Base-by-base conservation (phyloP, 1,140 invertebrate genomes). In the Galleria mellonella region DNA sequence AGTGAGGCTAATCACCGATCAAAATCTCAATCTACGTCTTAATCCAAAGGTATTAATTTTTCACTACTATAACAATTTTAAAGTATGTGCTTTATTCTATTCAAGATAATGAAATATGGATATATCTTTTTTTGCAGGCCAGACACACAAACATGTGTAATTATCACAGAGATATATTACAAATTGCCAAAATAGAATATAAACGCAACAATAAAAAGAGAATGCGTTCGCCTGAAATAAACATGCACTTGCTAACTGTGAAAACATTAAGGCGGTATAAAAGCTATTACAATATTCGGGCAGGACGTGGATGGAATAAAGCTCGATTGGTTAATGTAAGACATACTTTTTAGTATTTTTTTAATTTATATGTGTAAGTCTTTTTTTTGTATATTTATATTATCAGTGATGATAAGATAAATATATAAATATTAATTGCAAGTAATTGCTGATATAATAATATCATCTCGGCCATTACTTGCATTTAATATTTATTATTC, bases 111-210 rank as follows among this genome's bases (percentile, higher is more conserved):
- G n/a, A n/a, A n/a, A n/a, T n/a, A n/a, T n/a, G n/a, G n/a, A n/a
- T n/a, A n/a, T n/a, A n/a, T n/a, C n/a, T n/a, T n/a, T 53, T 32
- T 60, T 88, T 89, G 10, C 79, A 97, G 95, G 95, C 94, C 28
- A 89, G 93, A 59, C 97, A 98, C 69, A 97, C 94, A 70, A 98
- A 98, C 76, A 99, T 99, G 63, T 98, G 97, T 88, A 97, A 99
- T 75, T 93, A 94, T 71, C 97, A 98, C 78, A 98, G 98, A 86
- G 92, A 92, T 72, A 93, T 97, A 56, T 98, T 98, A 61, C 97
- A 98, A 78, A 95, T 93, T 78, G 95, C 96, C 9, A 90, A 97
- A 54, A 93, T 92, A n/a, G n/a, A n/a, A n/a, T n/a, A n/a, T n/a
- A n/a, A n/a, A n/a, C n/a, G n/a, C n/a, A n/a, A n/a, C n/a, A n/a